Evolutionary conservation across 1,140 invertebrate species (phyloP), one percentile per base, ranked within the genome.

Genomic region (Aphaenogaster ashmeadi): DNA sequence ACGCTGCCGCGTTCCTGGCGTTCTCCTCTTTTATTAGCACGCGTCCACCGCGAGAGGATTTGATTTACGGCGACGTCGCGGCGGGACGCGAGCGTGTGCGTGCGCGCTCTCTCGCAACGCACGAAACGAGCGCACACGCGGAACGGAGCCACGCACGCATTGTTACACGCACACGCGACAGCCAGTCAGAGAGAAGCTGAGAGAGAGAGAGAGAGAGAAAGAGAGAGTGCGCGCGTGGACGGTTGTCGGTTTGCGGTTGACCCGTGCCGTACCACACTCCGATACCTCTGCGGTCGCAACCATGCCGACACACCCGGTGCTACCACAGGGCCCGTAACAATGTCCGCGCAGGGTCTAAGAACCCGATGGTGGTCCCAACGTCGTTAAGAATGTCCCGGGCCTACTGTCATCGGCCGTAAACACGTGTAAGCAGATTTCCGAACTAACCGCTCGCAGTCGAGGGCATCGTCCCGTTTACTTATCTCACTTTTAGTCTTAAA

Each of bases 201-300:
- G 74, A 21, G 77, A 58, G 80, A 77, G 62, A 52, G 69, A 86
- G 69, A 88, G 79, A 54, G 56, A 58, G 56, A 58, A 8, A 58
- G 71, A 64, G 86, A 84, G 66, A 64, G 71, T 33, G 83, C 72
- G 87, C 92, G 90, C 92, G 91, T 93, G 93, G 93, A 94, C 92
- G 80, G 89, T 93, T 92, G 91, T 94, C 89, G 93, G 93, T 94
- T 93, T 94, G 93, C 89, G 94, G 94, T 94, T 91, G 92, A 93
- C 91, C 92, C 91, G 92, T 92, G 93, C 85, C 89, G 66, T 66
- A 87, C 91, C 91, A 66, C 88, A 81, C 90, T 90, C 75, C 89
- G 92, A 93, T 94, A 93, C 89, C 93, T 94, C 92, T 94, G 93
- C 88, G 93, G 94, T 94, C 83, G 88, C 74, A 80, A 80, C 72